These are phyloP conservation scores for Panonychus citri DNA, from an alignment of 1,140 invertebrate genomes.

Conservation along the genomic window DNA sequence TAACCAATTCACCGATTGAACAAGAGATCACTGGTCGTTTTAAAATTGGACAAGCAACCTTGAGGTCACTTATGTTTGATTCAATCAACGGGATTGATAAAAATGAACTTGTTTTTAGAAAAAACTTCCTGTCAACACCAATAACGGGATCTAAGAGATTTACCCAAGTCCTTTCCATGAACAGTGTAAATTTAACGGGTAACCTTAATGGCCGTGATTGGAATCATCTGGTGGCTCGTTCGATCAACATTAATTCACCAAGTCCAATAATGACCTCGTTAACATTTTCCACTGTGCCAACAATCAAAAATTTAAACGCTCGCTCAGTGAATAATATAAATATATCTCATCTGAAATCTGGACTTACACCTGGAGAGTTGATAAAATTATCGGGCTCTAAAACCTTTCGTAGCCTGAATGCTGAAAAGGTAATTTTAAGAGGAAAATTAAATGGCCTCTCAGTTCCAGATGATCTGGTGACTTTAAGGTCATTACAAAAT, in stretches of 20 bases:
- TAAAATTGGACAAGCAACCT: background rate
- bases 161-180: background rate
- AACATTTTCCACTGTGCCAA: background rate
- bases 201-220: background rate
- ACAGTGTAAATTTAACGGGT: background rate
- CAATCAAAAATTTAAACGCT: background rate
- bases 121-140: background rate
- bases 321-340: background rate
- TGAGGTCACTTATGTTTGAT: background rate
- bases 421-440: background rate
- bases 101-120: background rate
- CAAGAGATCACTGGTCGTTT: background rate
- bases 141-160: background rate
- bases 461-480: background rate
- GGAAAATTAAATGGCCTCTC: background rate
- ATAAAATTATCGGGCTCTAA: background rate
- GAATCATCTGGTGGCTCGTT: background rate
- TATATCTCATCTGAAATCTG: background rate
- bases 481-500: background rate
- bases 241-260: background rate
- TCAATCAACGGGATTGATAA: background rate
- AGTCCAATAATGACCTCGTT: background rate
- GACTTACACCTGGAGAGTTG: background rate
- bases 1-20: background rate
- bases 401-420: background rate